Conservation (phyloP, 1,140 invertebrate genomes). For the Lepidotrigona ventralis region DNA sequence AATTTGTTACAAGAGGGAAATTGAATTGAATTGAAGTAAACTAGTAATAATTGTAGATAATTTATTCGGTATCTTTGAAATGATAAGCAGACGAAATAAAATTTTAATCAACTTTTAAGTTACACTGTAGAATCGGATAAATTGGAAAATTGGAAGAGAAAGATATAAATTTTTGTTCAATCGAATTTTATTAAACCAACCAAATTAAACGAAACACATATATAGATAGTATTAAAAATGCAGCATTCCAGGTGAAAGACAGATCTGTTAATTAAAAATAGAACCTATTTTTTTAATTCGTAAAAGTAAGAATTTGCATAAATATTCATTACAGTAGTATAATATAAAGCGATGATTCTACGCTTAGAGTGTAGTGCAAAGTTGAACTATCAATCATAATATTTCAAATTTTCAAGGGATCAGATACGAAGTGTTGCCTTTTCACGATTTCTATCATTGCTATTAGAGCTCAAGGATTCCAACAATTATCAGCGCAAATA, state of each 20-base stretch:
- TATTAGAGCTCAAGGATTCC: not conserved
- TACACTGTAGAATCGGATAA: too few relatives aligned
- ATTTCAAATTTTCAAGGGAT: not conserved
- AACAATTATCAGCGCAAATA: not conserved
- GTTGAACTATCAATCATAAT: not conserved
- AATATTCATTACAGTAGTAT: not conserved
- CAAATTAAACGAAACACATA: not conserved
- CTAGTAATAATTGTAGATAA: too few relatives aligned
- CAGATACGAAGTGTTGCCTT: not conserved
- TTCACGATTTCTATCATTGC: not conserved
- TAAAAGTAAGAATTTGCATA: not conserved
- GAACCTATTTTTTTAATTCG: not conserved
- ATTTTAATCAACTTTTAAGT: too few relatives aligned
- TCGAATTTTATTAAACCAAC: too few relatives aligned
- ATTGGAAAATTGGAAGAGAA: not conserved
- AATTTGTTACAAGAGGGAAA: too few relatives aligned
- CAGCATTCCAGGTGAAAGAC: not conserved
- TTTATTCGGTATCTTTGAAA: too few relatives aligned
- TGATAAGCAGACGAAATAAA: too few relatives aligned
- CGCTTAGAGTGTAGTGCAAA: not conserved
- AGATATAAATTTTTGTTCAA: not conserved
- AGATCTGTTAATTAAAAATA: too few relatives aligned
- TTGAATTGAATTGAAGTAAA: too few relatives aligned
- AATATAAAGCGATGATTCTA: not conserved
- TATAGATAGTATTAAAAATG: not conserved